Evolutionary conservation across 2,797 vertebrate genomes (phyloP), one percentile per base, ranked within the genome.

Genomic region (Podarcis lilfordi): DNA sequence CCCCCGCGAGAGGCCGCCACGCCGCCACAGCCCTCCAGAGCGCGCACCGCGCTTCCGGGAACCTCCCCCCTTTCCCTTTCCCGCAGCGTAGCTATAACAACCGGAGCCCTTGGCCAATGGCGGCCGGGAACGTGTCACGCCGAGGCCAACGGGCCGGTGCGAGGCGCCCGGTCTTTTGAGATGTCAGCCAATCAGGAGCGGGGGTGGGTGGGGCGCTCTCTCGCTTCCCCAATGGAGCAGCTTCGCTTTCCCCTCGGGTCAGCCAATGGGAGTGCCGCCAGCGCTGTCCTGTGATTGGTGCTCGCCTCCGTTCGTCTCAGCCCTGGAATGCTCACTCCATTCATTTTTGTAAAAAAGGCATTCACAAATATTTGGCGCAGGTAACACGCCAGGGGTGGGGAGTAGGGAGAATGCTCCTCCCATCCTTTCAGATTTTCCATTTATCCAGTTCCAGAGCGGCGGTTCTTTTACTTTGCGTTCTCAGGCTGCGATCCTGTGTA

Each of bases 11-110:
- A 37, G 37, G 59, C 59, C n/a, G 78, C 69, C 88, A 76, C 83
- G 78, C 88, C 6, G n/a, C 83, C 5, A 27, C 1, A 55, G 40
- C 64, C 32, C 9, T 32, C 3, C n/a, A 55, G 25, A 25, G 11
- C 37, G 89, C 90, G 86, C 89, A 90, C 91, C 84, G 76, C 80
- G 35, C 92, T 91, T 90, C 92, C 93, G 90, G 86, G 9, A 84
- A 1, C 55, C 2, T 55, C 55, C 15, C 40, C 11, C 19, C 23
- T 74, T 23, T 35, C n/a, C 35, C 17, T 35, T 15, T 32, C 29
- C 87, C 72, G 2, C 1, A 9, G 4, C 0, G 88, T 91, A 91
- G 88, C 94, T 82, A 72, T 40, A 8, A 81, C 82, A 87, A 92
- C 78, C 45, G 2, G 0, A 19, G 0, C 9, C 27, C 1, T 2